phyloP scores from a whole-genome alignment of 2,888 invertebrate species.

The Synanthedon vespiformis region DNA sequence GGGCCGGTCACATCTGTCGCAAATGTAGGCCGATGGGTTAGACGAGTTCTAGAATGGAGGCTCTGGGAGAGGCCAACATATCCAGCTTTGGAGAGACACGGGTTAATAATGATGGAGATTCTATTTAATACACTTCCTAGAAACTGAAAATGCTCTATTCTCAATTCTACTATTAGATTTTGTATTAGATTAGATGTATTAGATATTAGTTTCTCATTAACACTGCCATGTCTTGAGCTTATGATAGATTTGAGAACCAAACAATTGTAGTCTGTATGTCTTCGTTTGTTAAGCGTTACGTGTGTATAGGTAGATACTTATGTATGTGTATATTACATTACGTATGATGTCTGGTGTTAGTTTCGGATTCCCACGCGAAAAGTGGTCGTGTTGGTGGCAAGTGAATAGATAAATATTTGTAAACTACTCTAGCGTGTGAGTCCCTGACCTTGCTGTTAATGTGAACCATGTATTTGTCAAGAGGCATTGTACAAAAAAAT shows the following conservation, averaged over 20 bases:
- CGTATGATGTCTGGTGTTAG: constrained; percentile 8
- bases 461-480: constrained; percentile 1
- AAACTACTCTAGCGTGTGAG: constrained; percentile 33
- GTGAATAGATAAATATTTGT: constrained; percentile 64
- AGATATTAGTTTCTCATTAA: too few species aligned
- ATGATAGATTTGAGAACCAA: background rate
- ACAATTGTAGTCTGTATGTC: constrained; percentile 5
- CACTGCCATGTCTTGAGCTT: too few species aligned
- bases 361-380: constrained; percentile 57
- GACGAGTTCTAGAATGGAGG: too few species aligned
- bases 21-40: too few species aligned
- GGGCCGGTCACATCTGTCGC: too few species aligned
- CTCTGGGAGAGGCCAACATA: too few species aligned
- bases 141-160: constrained; percentile 39
- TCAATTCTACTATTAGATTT: constrained; percentile 42
- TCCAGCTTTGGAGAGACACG: too few species aligned
- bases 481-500: background rate
- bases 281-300: background rate
- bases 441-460: constrained; percentile 36
- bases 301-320: background rate
- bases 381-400: constrained; percentile 41
- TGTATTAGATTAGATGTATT: too few species aligned
- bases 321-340: too few species aligned
- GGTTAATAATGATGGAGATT: too few species aligned
- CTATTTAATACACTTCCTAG: too few species aligned